Percentiles rank a stretch among this genome's conserved stretches.
Conservation (phyloP, 1,140 invertebrate genomes). For the Wasmannia auropunctata region DNA sequence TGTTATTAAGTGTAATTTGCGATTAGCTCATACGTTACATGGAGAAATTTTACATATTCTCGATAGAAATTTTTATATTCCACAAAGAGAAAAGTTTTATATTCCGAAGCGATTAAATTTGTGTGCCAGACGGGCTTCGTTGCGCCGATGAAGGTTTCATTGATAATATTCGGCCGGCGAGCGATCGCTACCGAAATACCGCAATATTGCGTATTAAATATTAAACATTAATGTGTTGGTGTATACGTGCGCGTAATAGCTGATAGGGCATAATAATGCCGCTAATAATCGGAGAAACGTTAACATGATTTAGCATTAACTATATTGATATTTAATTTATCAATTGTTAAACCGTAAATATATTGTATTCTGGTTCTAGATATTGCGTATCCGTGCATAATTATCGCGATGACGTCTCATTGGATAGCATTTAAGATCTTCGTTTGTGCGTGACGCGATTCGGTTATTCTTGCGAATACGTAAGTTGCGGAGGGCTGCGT, state of each 20-base stretch:
- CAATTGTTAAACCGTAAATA: slow-evolving; percentile 39
- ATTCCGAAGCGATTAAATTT: slow-evolving; percentile 20
- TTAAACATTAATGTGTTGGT: slow-evolving; percentile 61
- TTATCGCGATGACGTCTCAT: neutral
- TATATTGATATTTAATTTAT: slow-evolving; percentile 59
- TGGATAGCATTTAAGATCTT: neutral
- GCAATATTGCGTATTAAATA: slow-evolving; percentile 30
- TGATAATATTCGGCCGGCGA: neutral
- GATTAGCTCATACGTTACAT: neutral
- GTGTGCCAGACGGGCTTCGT: neutral
- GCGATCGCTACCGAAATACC: slow-evolving; percentile 8
- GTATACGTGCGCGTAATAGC: slow-evolving; percentile 42
- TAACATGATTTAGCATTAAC: slow-evolving; percentile 50
- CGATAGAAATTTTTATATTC: neutral
- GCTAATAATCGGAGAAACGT: slow-evolving; percentile 29
- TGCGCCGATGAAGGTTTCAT: slow-evolving; percentile 10
- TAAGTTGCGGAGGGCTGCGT: slow-evolving; percentile 13
- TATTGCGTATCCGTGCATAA: neutral
- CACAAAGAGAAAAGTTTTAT: too few species aligned
- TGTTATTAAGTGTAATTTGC: neutral
- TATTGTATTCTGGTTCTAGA: slow-evolving; percentile 23
- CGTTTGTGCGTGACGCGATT: slow-evolving; percentile 7
- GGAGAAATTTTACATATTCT: too few species aligned
- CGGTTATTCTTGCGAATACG: neutral
- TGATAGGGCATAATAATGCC: slow-evolving; percentile 24